A percentile compares a stretch with the other conserved stretches of the same genome.
Evolutionary conservation across 2,797 vertebrate species (phyloP).

Genomic region (Orientallactaga sibirica): DNA sequence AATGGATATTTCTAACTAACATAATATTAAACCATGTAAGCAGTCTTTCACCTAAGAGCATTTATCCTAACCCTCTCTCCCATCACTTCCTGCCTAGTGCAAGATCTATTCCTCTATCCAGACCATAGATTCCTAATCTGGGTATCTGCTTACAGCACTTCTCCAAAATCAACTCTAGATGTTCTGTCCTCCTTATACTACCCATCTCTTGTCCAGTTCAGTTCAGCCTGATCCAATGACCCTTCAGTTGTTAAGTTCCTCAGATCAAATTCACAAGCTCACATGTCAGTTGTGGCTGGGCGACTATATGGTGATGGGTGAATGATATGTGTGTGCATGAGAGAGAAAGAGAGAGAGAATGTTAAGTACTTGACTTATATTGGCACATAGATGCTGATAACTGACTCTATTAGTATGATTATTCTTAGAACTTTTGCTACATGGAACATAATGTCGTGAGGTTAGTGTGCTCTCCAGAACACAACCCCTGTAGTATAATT

Average conservation of each 20-base stretch:
- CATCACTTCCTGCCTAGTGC: not conserved
- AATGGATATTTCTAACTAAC: not conserved
- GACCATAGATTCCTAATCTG: not conserved
- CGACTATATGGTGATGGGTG: not conserved
- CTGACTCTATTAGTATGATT: not conserved
- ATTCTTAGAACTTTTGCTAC: not conserved
- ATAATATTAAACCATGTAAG: not conserved
- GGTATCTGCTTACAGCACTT: not conserved
- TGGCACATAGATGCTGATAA: not conserved
- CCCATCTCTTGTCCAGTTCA: not conserved
- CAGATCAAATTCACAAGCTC: not conserved
- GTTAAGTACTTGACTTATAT: not conserved
- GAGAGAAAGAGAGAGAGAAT: not conserved
- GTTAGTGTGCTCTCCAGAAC: constrained; percentile 41
- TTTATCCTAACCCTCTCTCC: not conserved
- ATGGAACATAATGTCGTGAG: not conserved
- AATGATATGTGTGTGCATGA: not conserved
- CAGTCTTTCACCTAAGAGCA: not conserved
- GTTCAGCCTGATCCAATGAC: not conserved
- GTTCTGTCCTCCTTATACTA: not conserved
- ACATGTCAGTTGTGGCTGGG: not conserved
- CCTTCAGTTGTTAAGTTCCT: not conserved
- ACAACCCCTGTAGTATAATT: constrained; percentile 12
- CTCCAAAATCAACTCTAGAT: not conserved
- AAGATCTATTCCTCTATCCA: not conserved